Percentiles rank a stretch among this genome's conserved stretches.
Conservation (phyloP, 2,113 vertebrate genomes). For the Pitta sordida region DNA sequence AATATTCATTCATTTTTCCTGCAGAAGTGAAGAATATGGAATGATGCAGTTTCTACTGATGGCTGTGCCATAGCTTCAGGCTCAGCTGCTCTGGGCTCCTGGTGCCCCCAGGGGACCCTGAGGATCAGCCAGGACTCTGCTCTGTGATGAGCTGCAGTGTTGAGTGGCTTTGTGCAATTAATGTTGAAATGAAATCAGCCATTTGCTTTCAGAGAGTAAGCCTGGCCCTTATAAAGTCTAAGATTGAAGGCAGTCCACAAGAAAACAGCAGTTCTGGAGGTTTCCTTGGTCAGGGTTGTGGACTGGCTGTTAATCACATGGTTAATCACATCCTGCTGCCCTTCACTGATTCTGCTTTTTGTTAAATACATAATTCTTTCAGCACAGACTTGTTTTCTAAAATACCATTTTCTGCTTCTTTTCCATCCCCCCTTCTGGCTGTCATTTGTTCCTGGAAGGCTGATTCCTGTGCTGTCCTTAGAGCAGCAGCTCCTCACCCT, state of each 20-base stretch:
- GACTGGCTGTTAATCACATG: neutral
- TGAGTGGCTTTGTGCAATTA: neutral
- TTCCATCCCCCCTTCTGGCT: neutral
- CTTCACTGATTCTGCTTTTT: neutral
- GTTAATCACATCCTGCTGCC: neutral
- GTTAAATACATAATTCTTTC: neutral
- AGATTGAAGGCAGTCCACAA: neutral
- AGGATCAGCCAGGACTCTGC: neutral
- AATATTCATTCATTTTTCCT: neutral
- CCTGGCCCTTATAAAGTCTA: neutral
- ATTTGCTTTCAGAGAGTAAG: neutral
- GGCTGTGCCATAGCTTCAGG: neutral
- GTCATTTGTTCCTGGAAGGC: neutral
- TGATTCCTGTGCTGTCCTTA: neutral
- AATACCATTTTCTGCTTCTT: neutral
- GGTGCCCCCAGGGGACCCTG: neutral
- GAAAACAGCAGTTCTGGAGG: neutral
- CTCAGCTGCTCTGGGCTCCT: no score
- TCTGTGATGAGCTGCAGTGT: neutral
- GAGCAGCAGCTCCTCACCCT: neutral
- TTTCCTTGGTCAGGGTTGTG: neutral
- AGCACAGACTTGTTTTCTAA: neutral
- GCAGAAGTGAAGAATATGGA: neutral
- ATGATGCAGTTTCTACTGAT: neutral
- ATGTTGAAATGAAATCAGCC: neutral